Conservation (phyloP, 2,113 vertebrate species). For the Hippocampus barbouri region DNA sequence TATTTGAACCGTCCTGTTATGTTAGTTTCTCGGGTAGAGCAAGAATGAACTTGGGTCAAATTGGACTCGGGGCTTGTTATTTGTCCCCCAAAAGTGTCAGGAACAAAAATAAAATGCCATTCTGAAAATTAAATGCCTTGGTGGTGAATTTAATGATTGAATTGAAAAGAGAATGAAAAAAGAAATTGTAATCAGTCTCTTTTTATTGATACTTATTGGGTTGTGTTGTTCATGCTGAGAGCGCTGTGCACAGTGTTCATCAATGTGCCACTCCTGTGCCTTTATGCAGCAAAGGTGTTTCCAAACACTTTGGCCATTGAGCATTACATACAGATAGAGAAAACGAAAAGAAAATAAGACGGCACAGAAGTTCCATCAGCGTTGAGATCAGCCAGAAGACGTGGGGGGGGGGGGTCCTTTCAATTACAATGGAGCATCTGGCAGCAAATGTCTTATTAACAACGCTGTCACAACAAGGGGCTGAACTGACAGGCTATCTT, state of each 20-base stretch:
- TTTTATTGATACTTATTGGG: not conserved
- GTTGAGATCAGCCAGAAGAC: constrained; percentile 28
- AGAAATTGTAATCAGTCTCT: not conserved
- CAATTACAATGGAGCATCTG: constrained; percentile 64
- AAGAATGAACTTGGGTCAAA: not conserved
- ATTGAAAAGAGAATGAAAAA: not conserved
- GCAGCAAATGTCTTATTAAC: constrained; percentile 41
- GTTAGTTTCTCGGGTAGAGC: too few species aligned
- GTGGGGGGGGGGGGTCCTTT: constrained; percentile 38
- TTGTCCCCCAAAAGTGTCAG: too few species aligned
- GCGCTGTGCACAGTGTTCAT: not conserved
- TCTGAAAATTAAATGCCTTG: too few species aligned
- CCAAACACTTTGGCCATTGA: not conserved
- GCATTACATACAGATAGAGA: constrained; percentile 6
- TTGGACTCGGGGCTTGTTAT: not conserved
- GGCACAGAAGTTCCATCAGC: constrained; percentile 45
- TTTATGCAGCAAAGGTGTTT: not conserved
- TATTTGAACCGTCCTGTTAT: too few species aligned
- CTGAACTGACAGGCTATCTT: constrained; percentile 40
- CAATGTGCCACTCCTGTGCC: not conserved
- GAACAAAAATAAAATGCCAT: too few species aligned
- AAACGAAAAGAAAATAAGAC: constrained; percentile 28
- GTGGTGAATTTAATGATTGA: not conserved
- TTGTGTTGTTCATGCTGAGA: not conserved
- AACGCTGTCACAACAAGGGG: constrained; percentile 40